These are phyloP conservation scores for Diogma glabrata DNA, from an alignment of 2,888 invertebrate genomes.

Conservation along the genomic window DNA sequence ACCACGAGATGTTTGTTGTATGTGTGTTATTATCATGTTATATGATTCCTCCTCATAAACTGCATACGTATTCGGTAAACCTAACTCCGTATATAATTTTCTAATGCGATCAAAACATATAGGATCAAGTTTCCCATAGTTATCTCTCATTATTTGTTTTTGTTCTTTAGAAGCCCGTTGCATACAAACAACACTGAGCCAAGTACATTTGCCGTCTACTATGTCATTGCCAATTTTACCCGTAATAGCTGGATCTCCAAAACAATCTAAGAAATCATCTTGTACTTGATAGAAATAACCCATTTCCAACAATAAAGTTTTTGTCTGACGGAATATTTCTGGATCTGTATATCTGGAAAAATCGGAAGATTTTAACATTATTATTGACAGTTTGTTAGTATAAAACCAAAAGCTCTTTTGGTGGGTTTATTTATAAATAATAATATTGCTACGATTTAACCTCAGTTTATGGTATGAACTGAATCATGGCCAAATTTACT, in stretches of 20 bases:
- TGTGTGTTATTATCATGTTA: conserved; percentile 68
- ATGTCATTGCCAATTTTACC: conserved; percentile 91
- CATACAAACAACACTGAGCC: conserved; percentile 83
- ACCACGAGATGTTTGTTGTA: conserved; percentile 71
- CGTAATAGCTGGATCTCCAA: conserved; percentile 70
- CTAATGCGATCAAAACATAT: conserved; percentile 57
- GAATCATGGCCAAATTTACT: no score
- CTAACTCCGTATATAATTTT: conserved; percentile 64
- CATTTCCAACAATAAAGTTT: conserved; percentile 78
- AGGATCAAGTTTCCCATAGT: conserved; percentile 57
- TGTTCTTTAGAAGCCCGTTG: conserved; percentile 63
- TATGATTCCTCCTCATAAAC: conserved; percentile 75
- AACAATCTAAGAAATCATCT: conserved; percentile 64
- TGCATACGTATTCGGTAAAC: conserved; percentile 62
- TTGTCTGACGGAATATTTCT: conserved; percentile 72
- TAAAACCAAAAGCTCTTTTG: no score
- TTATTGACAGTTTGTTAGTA: no score
- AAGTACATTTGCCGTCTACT: conserved; percentile 90
- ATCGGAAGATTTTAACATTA: no score
- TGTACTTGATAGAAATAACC: conserved; percentile 94
- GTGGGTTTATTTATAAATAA: no score
- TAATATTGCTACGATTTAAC: no score
- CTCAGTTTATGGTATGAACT: no score
- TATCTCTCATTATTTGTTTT: conserved; percentile 57
- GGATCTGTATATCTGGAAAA: conserved; percentile 48